Conservation (phyloP, 2,113 vertebrate species). For the Notothenia rossii region DNA sequence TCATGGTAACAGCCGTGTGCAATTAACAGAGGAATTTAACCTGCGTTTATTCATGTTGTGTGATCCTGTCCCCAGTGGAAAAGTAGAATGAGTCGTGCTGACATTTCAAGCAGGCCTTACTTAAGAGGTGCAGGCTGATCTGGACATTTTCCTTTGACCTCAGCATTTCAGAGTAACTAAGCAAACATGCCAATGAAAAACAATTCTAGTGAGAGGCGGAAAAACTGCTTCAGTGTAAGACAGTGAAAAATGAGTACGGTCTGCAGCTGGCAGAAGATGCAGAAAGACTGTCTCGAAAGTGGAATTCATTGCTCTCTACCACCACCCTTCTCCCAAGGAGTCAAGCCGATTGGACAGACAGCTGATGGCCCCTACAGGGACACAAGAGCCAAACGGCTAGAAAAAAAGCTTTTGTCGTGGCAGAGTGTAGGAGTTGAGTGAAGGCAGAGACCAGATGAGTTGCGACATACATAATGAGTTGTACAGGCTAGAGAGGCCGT, state of each 20-base stretch:
- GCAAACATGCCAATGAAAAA: background rate
- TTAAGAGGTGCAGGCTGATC: background rate
- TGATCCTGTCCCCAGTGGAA: background rate
- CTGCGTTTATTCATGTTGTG: background rate
- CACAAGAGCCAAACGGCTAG: slow-evolving; percentile 35
- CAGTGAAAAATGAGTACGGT: background rate
- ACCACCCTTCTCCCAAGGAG: slow-evolving; percentile 9
- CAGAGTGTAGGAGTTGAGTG: slow-evolving; percentile 44
- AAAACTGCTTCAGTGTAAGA: background rate
- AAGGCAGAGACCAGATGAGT: slow-evolving; percentile 19
- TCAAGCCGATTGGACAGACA: slow-evolving; percentile 37
- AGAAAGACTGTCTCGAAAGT: background rate
- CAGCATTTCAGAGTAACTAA: background rate
- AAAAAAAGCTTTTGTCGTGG: slow-evolving; percentile 29
- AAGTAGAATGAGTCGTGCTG: background rate
- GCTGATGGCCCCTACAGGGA: slow-evolving; percentile 37
- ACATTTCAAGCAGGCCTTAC: background rate
- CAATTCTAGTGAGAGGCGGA: background rate
- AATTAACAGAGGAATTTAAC: background rate
- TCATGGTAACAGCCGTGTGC: too few relatives aligned
- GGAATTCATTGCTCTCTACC: slow-evolving; percentile 15
- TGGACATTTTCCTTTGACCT: background rate
- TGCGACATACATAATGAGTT: slow-evolving; percentile 4
- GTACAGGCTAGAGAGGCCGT: background rate
- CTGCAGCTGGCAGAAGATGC: slow-evolving; percentile 10